Percentiles rank a stretch among this genome's conserved stretches.
Conservation (phyloP, 2,797 vertebrate species). For the Pempheris klunzingeri region DNA sequence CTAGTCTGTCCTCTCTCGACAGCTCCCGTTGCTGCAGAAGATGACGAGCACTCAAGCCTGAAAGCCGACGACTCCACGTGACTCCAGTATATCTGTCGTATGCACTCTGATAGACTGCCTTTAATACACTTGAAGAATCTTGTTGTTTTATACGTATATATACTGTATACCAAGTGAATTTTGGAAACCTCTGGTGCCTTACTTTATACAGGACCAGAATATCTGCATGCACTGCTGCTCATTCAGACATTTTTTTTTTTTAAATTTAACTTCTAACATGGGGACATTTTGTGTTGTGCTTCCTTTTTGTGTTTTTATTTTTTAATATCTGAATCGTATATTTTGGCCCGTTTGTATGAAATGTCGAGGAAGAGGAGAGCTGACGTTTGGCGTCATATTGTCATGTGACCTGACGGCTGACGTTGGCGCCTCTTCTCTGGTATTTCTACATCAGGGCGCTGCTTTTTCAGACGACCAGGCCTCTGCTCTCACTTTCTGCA, state of each 20-base stretch:
- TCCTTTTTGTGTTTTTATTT: neutral
- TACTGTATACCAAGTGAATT: conserved; percentile 74
- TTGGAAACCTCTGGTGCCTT: conserved; percentile 94
- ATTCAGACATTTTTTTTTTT: conserved; percentile 63
- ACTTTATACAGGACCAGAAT: conserved; percentile 92
- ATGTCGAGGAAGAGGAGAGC: conserved; percentile 10
- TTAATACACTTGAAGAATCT: conserved; percentile 82
- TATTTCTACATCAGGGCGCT: neutral
- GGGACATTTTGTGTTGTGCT: conserved; percentile 33
- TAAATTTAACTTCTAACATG: conserved; percentile 39
- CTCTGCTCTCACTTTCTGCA: conserved; percentile 16
- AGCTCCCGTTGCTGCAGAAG: conserved; percentile 96
- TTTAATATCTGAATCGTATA: neutral
- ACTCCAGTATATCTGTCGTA: conserved; percentile 72
- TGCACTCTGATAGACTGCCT: conserved; percentile 89
- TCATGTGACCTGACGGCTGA: too few species aligned
- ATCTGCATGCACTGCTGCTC: conserved; percentile 86
- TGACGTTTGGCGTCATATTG: too few species aligned
- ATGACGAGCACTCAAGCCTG: conserved; percentile 79
- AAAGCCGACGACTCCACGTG: conserved; percentile 63
- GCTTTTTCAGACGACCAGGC: conserved; percentile 20
- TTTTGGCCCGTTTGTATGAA: conserved; percentile 25
- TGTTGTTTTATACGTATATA: conserved; percentile 71
- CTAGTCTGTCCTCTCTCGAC: conserved; percentile 29
- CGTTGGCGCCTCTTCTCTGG: conserved; percentile 7